A percentile compares a stretch with the other conserved stretches of the same genome.
Evolutionary conservation across 2,797 vertebrate genomes (phyloP).

Genomic region (Chiroxiphia lanceolata): DNA sequence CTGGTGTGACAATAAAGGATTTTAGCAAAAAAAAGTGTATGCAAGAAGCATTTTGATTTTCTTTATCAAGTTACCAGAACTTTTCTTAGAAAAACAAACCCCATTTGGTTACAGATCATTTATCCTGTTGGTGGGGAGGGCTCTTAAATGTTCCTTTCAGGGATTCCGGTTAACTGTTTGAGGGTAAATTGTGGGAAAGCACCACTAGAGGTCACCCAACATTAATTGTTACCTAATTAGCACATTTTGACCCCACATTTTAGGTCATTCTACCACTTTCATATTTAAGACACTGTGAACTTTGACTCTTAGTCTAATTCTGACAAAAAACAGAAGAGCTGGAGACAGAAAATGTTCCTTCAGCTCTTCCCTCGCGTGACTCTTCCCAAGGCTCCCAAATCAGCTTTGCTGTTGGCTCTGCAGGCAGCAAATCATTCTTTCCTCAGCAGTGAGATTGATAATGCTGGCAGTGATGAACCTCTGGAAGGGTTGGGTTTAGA

Average conservation of each 20-base stretch:
- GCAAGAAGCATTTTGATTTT: not conserved
- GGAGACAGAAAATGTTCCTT: not conserved
- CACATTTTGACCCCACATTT: not conserved
- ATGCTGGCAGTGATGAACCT: not conserved
- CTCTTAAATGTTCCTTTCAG: not conserved
- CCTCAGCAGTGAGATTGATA: not conserved
- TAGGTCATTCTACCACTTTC: not conserved
- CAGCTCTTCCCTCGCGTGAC: not conserved
- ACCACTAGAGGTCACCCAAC: conserved; percentile 64
- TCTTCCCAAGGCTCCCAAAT: not conserved
- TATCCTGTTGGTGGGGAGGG: accelerated
- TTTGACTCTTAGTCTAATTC: not conserved
- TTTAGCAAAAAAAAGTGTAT: not conserved
- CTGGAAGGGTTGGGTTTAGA: not conserved
- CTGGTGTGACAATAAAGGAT: not conserved
- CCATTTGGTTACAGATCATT: not conserved
- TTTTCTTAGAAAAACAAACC: not conserved
- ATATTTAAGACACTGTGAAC: not conserved
- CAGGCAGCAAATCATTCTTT: not conserved
- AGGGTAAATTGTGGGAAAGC: not conserved
- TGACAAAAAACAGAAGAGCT: not conserved
- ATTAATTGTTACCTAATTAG: conserved; percentile 57
- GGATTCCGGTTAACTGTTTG: not conserved
- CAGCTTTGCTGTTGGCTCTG: not conserved
- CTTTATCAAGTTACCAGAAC: not conserved